phyloP scores from a whole-genome alignment of 2,113 vertebrate genomes.

The Psilopsiagon aymara region DNA sequence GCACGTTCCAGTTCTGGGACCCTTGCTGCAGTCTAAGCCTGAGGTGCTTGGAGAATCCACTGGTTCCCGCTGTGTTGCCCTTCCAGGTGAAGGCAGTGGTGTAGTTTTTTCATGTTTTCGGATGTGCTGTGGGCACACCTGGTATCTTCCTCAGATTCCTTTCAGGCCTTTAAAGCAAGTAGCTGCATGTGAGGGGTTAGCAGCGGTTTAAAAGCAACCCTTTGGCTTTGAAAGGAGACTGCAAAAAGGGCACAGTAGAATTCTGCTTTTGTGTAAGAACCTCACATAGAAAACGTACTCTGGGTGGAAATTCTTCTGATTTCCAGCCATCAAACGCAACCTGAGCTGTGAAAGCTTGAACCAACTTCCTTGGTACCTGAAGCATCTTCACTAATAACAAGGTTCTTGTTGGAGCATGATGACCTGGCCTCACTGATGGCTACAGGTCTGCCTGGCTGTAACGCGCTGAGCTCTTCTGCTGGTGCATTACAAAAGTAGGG shows the following conservation, averaged over 20 bases:
- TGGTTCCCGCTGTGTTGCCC: accelerated
- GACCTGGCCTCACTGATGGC: not conserved
- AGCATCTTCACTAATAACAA: not conserved
- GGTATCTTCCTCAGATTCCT: not conserved
- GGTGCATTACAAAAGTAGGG: not conserved
- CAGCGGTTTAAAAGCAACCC: not conserved
- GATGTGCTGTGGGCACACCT: not conserved
- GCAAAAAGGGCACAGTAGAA: not conserved
- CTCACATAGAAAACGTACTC: not conserved
- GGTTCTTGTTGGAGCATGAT: accelerated
- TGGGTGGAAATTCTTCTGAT: not conserved
- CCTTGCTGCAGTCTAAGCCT: not conserved
- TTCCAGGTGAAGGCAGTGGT: not conserved
- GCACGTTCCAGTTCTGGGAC: not conserved
- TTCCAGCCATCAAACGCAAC: not conserved
- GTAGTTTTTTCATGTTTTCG: not conserved
- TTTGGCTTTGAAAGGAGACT: not conserved
- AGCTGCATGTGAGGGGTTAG: not conserved
- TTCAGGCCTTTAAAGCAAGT: not conserved
- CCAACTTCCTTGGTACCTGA: not conserved
- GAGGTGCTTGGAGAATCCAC: not conserved
- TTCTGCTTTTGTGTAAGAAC: not conserved
- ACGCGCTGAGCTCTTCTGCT: not conserved
- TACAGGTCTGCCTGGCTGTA: not conserved
- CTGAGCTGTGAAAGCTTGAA: not conserved